Evolutionary conservation across 2,888 invertebrate species (phyloP).

Genomic region (Germaria angustata): DNA sequence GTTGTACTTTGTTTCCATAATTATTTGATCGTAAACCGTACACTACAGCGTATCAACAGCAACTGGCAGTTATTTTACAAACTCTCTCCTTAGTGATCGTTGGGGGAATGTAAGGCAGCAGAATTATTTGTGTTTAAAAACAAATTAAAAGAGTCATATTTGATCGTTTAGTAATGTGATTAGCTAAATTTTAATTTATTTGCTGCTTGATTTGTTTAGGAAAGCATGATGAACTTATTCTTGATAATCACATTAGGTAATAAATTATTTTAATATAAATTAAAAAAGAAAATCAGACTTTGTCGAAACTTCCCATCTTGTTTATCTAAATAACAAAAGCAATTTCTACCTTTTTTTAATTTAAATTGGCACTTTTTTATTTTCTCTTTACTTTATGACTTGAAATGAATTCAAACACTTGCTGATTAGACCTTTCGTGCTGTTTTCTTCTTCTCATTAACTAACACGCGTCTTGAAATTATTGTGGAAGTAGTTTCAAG

Average conservation of each 20-base stretch:
- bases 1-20: conserved; percentile 4
- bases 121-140: conserved; percentile 5
- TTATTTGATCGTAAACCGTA: conserved; percentile 54
- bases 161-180: conserved; percentile 12
- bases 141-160: conserved; percentile 4
- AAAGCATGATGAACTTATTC: not conserved
- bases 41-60: conserved; percentile 59
- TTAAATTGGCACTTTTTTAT: not conserved
- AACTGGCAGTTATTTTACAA: conserved; percentile 54
- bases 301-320: too few relatives aligned
- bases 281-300: too few relatives aligned
- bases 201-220: not conserved
- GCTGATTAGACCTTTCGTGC: not conserved
- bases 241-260: too few relatives aligned
- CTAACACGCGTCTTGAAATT: not conserved
- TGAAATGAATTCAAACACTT: not conserved
- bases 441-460: not conserved
- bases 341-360: not conserved
- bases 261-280: too few relatives aligned
- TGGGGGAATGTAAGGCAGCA: conserved; percentile 19
- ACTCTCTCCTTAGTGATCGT: conserved; percentile 55
- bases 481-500: not conserved
- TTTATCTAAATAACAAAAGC: too few relatives aligned
- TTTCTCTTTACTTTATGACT: not conserved
- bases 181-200: conserved; percentile 3